Evolutionary conservation across 1,140 invertebrate species (phyloP).

Genomic region (Leptopilina boulardi): DNA sequence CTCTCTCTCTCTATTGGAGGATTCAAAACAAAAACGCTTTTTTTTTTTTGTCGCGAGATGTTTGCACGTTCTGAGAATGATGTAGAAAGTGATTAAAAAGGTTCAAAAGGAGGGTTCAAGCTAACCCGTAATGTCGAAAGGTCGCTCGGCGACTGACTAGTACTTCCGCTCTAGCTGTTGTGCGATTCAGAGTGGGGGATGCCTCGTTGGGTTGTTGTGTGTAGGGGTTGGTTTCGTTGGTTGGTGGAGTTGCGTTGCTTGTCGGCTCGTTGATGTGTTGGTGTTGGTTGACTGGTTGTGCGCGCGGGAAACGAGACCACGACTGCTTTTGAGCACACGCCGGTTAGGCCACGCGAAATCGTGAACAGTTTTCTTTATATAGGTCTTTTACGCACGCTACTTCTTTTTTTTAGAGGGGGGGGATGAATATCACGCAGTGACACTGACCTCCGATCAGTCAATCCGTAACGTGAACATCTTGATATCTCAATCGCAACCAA

Average conservation of each 20-base stretch:
- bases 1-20: background rate
- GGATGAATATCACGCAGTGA: no score
- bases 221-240: constrained; percentile 68
- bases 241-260: constrained; percentile 58
- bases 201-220: constrained; percentile 75
- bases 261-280: constrained; percentile 59
- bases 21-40: background rate
- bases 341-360: constrained; percentile 50
- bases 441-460: background rate
- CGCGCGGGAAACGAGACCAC: constrained; percentile 58
- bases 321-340: constrained; percentile 35
- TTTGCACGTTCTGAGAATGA: constrained; percentile 42
- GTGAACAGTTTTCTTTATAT: constrained; percentile 40
- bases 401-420: background rate
- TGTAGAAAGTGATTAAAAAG: constrained; percentile 56
- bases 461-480: background rate
- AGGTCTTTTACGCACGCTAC: background rate
- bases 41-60: background rate
- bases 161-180: constrained; percentile 76
- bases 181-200: constrained; percentile 75
- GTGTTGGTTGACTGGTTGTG: constrained; percentile 58
- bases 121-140: constrained; percentile 76
- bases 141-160: constrained; percentile 77
- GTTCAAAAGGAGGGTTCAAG: constrained; percentile 63
- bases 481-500: no score